phyloP scores from a whole-genome alignment of 1,140 invertebrate species.

The Anadara kagoshimensis region DNA sequence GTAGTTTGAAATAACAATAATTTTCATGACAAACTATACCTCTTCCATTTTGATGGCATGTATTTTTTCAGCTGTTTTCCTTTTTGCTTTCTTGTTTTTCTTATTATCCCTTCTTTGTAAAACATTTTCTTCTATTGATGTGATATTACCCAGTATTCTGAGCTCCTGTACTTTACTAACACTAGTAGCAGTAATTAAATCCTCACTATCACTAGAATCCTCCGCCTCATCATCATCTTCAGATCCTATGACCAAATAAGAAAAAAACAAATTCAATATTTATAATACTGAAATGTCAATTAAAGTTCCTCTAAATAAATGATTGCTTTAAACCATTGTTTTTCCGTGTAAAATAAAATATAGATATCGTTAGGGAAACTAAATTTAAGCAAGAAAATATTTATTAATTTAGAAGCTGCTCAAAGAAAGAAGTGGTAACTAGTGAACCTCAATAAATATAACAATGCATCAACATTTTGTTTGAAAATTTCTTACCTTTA shows the following conservation, averaged over 20 bases:
- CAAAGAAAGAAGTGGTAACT: too few species aligned
- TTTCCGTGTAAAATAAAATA: slow-evolving; percentile 7
- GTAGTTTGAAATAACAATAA: slow-evolving; percentile 1
- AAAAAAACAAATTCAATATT: slow-evolving; percentile 7
- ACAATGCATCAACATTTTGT: not conserved
- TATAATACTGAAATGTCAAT: not conserved
- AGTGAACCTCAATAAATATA: not conserved
- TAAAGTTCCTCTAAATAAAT: too few species aligned
- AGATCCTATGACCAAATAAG: slow-evolving; percentile 47
- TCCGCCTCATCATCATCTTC: slow-evolving; percentile 51
- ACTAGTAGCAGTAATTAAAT: slow-evolving; percentile 57
- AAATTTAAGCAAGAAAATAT: too few species aligned
- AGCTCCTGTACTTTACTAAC: slow-evolving; percentile 21
- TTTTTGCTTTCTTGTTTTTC: slow-evolving; percentile 20
- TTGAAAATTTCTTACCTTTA: not conserved
- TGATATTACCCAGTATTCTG: slow-evolving; percentile 23
- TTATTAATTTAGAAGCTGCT: too few species aligned
- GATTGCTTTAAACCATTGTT: not conserved
- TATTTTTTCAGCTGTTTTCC: slow-evolving; percentile 38
- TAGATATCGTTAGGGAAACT: not conserved
- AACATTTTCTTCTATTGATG: slow-evolving; percentile 4
- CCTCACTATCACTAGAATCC: slow-evolving; percentile 43
- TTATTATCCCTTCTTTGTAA: slow-evolving; percentile 54
- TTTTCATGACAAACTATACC: not conserved
- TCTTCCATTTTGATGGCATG: not conserved